Conservation (phyloP, 2,888 invertebrate species). For the Emesis furor region DNA sequence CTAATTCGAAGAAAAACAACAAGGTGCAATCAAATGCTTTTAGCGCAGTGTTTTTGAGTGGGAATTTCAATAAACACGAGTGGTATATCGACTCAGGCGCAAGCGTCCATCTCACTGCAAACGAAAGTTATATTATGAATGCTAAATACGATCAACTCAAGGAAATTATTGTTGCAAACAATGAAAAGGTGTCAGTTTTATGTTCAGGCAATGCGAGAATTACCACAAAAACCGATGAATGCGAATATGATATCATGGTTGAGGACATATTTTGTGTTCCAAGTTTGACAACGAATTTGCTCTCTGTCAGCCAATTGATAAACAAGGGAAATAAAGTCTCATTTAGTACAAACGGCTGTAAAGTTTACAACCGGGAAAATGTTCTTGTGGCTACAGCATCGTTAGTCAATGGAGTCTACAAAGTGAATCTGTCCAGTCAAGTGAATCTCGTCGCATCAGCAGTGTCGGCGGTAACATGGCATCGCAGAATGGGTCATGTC, state of each 20-base stretch:
- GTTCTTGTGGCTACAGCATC: constrained; percentile 27
- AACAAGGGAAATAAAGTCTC: constrained; percentile 45
- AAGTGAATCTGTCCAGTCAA: constrained; percentile 5
- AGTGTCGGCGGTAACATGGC: neutral
- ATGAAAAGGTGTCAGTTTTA: constrained; percentile 42
- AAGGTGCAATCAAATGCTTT: constrained; percentile 15
- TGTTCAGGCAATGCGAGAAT: constrained; percentile 55
- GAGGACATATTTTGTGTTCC: constrained; percentile 53
- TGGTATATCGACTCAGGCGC: constrained; percentile 58
- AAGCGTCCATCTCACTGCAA: constrained; percentile 34
- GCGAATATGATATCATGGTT: constrained; percentile 11
- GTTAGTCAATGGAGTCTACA: constrained; percentile 34
- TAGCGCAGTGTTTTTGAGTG: constrained; percentile 44
- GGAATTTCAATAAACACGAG: constrained; percentile 38
- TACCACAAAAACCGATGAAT: neutral
- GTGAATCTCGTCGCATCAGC: neutral
- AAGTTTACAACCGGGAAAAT: constrained; percentile 11
- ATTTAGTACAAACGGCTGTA: constrained; percentile 39
- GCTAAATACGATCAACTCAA: constrained; percentile 24
- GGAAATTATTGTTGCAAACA: constrained; percentile 61
- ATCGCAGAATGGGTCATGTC: neutral
- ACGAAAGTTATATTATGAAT: constrained; percentile 30
- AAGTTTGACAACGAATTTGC: constrained; percentile 49
- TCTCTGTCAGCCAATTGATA: constrained; percentile 57
- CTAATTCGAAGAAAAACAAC: neutral